A percentile compares a stretch with the other conserved stretches of the same genome.
These are phyloP conservation scores for Ctenosaura bakeri DNA, from an alignment of 2,797 vertebrate genomes.

Conservation along the genomic window DNA sequence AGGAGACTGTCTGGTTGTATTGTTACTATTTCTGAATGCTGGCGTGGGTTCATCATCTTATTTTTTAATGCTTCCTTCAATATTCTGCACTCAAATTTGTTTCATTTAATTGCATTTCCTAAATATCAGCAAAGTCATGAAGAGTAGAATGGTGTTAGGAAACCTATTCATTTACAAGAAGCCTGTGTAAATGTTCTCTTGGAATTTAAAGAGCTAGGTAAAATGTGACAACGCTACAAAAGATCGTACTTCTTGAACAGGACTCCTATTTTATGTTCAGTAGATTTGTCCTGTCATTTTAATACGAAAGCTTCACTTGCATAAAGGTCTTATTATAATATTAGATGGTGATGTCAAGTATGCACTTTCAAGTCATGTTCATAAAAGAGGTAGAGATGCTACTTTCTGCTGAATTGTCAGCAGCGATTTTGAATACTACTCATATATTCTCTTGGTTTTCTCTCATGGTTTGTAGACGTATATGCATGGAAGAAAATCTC, in stretches of 20 bases:
- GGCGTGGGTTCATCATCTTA: neutral
- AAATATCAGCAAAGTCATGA: conserved; percentile 11
- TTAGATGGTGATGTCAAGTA: neutral
- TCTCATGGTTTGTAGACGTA: neutral
- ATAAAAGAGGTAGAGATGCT: neutral
- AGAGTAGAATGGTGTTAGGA: neutral
- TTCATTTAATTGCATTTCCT: conserved; percentile 1
- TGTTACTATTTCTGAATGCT: neutral
- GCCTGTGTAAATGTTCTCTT: neutral
- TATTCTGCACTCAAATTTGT: neutral
- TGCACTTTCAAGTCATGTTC: neutral
- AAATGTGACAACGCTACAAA: neutral
- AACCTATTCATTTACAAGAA: neutral
- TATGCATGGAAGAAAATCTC: neutral
- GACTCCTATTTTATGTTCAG: neutral
- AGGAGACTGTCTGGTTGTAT: neutral
- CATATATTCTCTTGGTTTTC: neutral
- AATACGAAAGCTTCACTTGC: neutral
- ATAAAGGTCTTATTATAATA: neutral
- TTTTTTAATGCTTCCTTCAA: neutral
- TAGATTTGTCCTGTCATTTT: neutral
- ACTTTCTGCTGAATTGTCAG: neutral
- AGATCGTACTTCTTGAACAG: neutral
- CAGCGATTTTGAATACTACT: neutral
- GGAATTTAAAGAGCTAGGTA: neutral